Evolutionary conservation across 2,797 vertebrate genomes (phyloP).

Genomic region (Spea hammondii): DNA sequence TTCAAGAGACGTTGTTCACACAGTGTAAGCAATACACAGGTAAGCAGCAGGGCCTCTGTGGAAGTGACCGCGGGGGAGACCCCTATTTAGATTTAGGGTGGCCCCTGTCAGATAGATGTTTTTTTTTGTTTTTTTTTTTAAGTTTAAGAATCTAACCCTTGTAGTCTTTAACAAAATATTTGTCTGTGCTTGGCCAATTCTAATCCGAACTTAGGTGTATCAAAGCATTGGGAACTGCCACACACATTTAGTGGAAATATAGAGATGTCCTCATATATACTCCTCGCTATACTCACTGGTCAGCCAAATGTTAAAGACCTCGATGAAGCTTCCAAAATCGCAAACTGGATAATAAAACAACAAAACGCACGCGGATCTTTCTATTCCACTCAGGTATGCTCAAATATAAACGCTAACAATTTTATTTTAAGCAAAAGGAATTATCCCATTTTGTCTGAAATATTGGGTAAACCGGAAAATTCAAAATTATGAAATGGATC

Average conservation of each 20-base stretch:
- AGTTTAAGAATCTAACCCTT: background rate
- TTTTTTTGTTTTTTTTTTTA: background rate
- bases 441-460: background rate
- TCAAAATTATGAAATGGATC: too few species aligned
- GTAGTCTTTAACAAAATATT: background rate
- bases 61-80: too few species aligned
- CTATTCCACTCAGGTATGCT: slow-evolving; percentile 22
- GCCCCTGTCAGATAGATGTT: too few species aligned
- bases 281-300: slow-evolving; percentile 21
- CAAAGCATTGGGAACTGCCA: slow-evolving; percentile 20
- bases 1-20: too few species aligned
- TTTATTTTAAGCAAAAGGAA: background rate
- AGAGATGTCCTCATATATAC: slow-evolving; percentile 15
- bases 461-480: too few species aligned
- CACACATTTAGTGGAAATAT: background rate
- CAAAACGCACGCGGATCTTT: background rate
- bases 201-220: slow-evolving; percentile 3
- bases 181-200: too few species aligned
- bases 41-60: too few species aligned
- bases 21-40: too few species aligned
- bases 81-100: too few species aligned
- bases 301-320: slow-evolving; percentile 1
- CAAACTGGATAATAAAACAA: slow-evolving; percentile 28
- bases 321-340: slow-evolving; percentile 6
- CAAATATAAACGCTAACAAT: background rate